Conservation (phyloP, 92 coral and sea anemone species). For the Bergia puertoricense region DNA sequence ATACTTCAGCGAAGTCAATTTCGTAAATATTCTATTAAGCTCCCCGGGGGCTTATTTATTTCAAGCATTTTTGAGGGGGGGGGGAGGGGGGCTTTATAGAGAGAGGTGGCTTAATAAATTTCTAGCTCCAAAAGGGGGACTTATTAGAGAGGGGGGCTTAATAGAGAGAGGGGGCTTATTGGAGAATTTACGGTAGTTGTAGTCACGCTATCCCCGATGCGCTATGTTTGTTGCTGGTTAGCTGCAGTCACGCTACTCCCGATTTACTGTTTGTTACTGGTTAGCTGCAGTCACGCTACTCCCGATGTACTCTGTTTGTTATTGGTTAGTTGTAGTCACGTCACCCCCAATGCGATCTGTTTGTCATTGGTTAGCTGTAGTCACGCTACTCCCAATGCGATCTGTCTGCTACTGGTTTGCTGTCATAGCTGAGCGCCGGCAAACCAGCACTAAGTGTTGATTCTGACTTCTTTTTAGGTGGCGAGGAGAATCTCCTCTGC, state of each 20-base stretch:
- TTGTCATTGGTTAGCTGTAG: background rate
- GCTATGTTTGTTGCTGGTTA: background rate
- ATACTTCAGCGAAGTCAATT: too few relatives aligned
- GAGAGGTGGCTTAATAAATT: too few relatives aligned
- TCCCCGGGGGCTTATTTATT: too few relatives aligned
- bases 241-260: background rate
- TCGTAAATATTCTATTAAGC: too few relatives aligned
- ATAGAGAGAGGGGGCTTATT: too few relatives aligned
- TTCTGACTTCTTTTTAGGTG: conserved; percentile 57
- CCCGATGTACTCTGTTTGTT: background rate
- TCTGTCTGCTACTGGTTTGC: background rate
- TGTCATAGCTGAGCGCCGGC: background rate
- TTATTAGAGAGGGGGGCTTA: too few relatives aligned
- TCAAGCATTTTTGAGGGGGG: too few relatives aligned
- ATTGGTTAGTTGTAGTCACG: background rate
- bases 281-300: background rate
- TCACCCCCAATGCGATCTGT: too few relatives aligned
- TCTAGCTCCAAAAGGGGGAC: too few relatives aligned
- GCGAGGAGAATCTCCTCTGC: conserved; percentile 95
- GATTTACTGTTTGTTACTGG: too few relatives aligned
- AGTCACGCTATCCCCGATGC: background rate
- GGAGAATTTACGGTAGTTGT: background rate
- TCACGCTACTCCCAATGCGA: too few relatives aligned
- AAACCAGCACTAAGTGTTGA: background rate
- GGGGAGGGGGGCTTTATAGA: too few relatives aligned